phyloP scores from a whole-genome alignment of 2,113 vertebrate species.

The Kobus ellipsiprymnus region DNA sequence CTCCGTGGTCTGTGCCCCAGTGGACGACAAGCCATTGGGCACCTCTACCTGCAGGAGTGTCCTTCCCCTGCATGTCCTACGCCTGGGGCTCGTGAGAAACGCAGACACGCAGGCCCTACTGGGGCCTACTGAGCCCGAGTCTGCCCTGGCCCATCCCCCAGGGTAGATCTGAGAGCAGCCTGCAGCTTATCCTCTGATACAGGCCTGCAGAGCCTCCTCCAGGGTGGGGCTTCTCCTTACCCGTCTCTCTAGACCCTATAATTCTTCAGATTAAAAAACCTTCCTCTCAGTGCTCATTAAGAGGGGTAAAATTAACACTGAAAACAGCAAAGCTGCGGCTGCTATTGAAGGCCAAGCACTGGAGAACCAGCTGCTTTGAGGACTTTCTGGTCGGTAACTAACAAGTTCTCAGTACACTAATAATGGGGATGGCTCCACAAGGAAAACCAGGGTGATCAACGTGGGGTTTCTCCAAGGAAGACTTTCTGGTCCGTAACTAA shows the following conservation, averaged over 20 bases:
- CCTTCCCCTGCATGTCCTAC: neutral
- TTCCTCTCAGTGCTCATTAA: neutral
- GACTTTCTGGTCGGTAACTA: neutral
- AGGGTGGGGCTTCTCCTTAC: neutral
- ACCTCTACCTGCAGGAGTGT: neutral
- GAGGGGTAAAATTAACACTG: neutral
- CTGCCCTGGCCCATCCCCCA: neutral
- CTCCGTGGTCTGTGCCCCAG: neutral
- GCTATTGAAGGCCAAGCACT: neutral
- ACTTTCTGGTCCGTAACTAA: neutral
- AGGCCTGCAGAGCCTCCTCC: neutral
- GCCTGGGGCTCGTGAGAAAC: neutral
- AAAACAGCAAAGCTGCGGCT: neutral
- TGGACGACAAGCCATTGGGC: neutral
- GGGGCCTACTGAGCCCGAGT: neutral
- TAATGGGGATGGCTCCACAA: neutral
- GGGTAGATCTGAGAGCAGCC: neutral
- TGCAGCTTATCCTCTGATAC: neutral
- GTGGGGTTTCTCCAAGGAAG: neutral
- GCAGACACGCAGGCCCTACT: neutral
- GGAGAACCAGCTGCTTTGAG: neutral
- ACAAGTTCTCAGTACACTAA: neutral
- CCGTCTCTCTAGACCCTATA: neutral
- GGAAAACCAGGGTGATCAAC: neutral
- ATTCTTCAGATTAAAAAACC: neutral